Evolutionary conservation across 2,797 vertebrate genomes (phyloP).

Genomic region (Acomys russatus): DNA sequence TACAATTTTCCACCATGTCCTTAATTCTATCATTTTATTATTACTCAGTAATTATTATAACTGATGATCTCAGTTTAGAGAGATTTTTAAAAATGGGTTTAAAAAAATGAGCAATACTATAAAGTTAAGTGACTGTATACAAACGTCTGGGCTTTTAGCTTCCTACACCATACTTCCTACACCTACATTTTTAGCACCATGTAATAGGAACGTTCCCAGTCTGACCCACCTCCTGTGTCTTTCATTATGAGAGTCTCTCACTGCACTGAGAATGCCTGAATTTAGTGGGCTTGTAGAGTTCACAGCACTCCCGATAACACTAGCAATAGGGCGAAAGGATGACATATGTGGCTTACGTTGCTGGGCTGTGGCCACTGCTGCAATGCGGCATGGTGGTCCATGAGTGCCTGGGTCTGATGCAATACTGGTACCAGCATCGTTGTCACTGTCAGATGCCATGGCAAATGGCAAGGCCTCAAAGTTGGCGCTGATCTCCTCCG

Average conservation of each 20-base stretch:
- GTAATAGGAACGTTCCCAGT: rapidly evolving
- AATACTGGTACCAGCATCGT: slow-evolving; percentile 97
- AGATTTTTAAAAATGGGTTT: background rate
- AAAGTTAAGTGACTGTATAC: background rate
- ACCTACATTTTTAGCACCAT: background rate
- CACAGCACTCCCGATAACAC: background rate
- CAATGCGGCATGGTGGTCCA: slow-evolving; percentile 97
- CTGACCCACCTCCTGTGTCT: background rate
- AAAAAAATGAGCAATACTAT: background rate
- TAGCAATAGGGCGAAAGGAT: background rate
- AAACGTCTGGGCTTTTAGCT: background rate
- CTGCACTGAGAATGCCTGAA: background rate
- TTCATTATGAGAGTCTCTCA: background rate
- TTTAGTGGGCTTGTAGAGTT: background rate
- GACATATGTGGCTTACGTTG: slow-evolving; percentile 91
- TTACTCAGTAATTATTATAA: background rate
- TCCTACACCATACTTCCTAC: background rate
- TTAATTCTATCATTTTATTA: slow-evolving; percentile 17
- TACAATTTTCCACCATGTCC: background rate
- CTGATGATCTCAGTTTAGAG: background rate
- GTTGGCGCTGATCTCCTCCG: slow-evolving; percentile 99
- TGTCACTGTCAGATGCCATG: slow-evolving; percentile 99
- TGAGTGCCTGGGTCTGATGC: slow-evolving; percentile 97
- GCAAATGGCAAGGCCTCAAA: slow-evolving; percentile 99
- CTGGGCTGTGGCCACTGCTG: slow-evolving; percentile 95